These are phyloP conservation scores for Plutella xylostella DNA, from an alignment of 2,888 invertebrate genomes.

Conservation along the genomic window DNA sequence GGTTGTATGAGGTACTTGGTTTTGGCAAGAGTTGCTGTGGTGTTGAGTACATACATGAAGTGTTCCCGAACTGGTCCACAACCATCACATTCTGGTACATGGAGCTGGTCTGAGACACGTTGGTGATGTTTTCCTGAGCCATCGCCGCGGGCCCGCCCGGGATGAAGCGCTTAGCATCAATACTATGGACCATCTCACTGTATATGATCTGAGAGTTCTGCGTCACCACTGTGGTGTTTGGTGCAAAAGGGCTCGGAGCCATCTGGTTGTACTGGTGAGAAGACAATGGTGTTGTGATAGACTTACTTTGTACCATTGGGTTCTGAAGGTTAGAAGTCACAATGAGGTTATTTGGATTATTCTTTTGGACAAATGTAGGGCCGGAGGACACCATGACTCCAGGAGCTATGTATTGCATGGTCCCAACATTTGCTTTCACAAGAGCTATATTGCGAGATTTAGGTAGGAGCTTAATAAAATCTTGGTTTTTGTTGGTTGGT, in stretches of 20 bases:
- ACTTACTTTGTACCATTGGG: slow-evolving; percentile 37
- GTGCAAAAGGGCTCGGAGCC: slow-evolving; percentile 36
- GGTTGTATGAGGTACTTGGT: slow-evolving; percentile 32
- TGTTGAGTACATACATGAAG: slow-evolving; percentile 53
- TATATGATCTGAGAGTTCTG: slow-evolving; percentile 63
- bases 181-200: slow-evolving; percentile 58
- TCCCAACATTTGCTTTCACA: slow-evolving; percentile 46
- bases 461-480: slow-evolving; percentile 9
- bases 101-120: slow-evolving; percentile 46
- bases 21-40: slow-evolving; percentile 46
- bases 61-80: slow-evolving; percentile 55
- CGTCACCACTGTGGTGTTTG: slow-evolving; percentile 54
- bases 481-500: slow-evolving; percentile 19
- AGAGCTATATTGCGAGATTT: slow-evolving; percentile 47
- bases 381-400: slow-evolving; percentile 41
- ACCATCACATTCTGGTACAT: slow-evolving; percentile 64
- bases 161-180: slow-evolving; percentile 54
- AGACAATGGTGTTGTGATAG: slow-evolving; percentile 30
- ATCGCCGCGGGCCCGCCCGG: slow-evolving; percentile 47
- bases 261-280: slow-evolving; percentile 40
- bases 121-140: slow-evolving; percentile 43
- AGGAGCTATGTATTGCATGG: slow-evolving; percentile 44
- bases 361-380: slow-evolving; percentile 56
- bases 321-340: slow-evolving; percentile 41
- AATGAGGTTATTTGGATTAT: slow-evolving; percentile 53